phyloP scores from a whole-genome alignment of 2,888 invertebrate species.

The Andrena trimmerana region DNA sequence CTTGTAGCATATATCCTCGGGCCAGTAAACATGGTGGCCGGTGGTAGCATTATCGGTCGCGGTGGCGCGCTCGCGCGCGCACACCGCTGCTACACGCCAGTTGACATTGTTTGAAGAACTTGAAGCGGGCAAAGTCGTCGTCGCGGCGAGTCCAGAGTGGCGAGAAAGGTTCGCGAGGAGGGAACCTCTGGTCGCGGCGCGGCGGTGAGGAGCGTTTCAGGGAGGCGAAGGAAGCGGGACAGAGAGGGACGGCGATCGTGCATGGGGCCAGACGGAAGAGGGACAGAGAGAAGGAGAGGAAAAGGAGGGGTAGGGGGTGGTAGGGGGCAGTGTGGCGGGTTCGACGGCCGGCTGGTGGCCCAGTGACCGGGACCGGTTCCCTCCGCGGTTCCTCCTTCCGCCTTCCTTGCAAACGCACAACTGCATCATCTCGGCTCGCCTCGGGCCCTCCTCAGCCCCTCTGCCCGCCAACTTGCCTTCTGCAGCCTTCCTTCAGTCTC shows the following conservation, averaged over 20 bases:
- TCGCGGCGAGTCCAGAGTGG: constrained; percentile 63
- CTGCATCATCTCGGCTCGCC: constrained; percentile 82
- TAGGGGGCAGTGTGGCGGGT: constrained; percentile 82
- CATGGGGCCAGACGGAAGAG: constrained; percentile 17
- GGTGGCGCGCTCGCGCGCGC: constrained; percentile 14
- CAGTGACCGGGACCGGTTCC: constrained; percentile 85
- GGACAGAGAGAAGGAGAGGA: constrained; percentile 61
- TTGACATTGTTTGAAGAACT: constrained; percentile 80
- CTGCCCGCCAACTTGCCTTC: constrained; percentile 52
- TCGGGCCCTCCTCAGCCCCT: constrained; percentile 51
- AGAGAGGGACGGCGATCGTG: constrained; percentile 28
- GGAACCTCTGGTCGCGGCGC: constrained; percentile 41
- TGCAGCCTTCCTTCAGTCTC: constrained; percentile 57
- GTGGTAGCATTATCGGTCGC: constrained; percentile 59
- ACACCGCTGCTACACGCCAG: constrained; percentile 45
- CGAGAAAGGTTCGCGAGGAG: constrained; percentile 72
- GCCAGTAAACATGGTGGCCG: constrained; percentile 63
- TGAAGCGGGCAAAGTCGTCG: constrained; percentile 69
- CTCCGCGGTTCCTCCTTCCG: constrained; percentile 85
- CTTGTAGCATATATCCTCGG: constrained; percentile 52
- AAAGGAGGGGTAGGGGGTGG: constrained; percentile 73
- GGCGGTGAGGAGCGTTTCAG: constrained; percentile 13
- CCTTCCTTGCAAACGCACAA: constrained; percentile 85
- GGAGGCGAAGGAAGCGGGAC: constrained; percentile 29
- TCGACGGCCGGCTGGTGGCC: constrained; percentile 85